Evolutionary conservation across 1,140 invertebrate species (phyloP).

Genomic region (Dryas iulia): DNA sequence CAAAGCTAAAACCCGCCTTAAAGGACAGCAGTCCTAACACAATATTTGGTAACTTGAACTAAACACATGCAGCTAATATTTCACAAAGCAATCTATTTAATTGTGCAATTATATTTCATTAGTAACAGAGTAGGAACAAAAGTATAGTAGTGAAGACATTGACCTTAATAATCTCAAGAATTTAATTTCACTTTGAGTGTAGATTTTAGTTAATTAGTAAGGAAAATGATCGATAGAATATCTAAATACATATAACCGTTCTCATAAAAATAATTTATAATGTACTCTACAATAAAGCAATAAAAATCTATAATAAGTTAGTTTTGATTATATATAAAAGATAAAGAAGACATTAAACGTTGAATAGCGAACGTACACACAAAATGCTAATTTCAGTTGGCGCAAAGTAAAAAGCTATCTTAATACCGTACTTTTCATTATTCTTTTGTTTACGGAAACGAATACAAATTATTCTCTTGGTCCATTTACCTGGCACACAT

Average conservation of each 20-base stretch:
- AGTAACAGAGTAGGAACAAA: constrained; percentile 40
- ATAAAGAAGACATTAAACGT: not conserved
- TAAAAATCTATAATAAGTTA: not conserved
- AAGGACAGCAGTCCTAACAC: constrained; percentile 8
- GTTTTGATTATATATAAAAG: not conserved
- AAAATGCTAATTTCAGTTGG: constrained; percentile 8
- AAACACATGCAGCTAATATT: constrained; percentile 21
- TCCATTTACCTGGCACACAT: constrained; percentile 30
- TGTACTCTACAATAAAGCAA: not conserved
- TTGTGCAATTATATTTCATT: constrained; percentile 33
- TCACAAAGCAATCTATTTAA: constrained; percentile 29
- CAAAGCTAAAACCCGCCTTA: constrained; percentile 19
- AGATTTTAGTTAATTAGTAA: not conserved
- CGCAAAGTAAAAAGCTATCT: not conserved
- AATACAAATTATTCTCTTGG: constrained; percentile 24
- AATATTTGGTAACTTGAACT: constrained; percentile 46
- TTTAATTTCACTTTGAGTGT: not conserved
- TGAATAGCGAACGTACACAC: not conserved
- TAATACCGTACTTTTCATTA: constrained; percentile 8
- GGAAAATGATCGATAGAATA: not conserved
- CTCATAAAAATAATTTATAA: not conserved
- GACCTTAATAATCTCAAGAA: not conserved
- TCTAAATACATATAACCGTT: not conserved
- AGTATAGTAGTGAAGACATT: constrained; percentile 20
- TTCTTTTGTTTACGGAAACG: constrained; percentile 9